These are phyloP conservation scores for Petrolisthes manimaculis DNA, from an alignment of 2,888 invertebrate species.

Conservation along the genomic window DNA sequence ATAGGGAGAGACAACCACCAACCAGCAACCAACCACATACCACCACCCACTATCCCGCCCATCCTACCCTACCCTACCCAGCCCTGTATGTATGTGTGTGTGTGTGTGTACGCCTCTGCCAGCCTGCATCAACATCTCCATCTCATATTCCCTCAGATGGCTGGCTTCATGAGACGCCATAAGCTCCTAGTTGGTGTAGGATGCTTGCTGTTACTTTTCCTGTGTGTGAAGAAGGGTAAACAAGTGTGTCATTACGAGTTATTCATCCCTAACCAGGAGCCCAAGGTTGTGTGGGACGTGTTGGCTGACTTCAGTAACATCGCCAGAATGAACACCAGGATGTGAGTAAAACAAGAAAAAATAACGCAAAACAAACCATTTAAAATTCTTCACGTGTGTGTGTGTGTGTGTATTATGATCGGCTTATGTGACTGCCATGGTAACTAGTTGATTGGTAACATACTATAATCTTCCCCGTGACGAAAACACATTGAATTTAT, in stretches of 20 bases:
- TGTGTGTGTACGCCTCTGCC: not conserved
- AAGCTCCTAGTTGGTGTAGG: conserved; percentile 22
- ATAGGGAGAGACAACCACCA: not conserved
- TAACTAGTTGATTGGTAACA: too few species aligned
- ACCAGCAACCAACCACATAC: not conserved
- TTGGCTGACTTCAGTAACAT: conserved; percentile 83
- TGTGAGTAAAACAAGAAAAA: conserved; percentile 73
- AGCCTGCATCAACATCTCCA: conserved; percentile 19
- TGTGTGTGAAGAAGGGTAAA: conserved; percentile 57
- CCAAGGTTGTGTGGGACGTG: conserved; percentile 79
- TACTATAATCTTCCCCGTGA: too few species aligned
- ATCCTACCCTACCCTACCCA: not conserved
- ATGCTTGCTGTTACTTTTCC: conserved; percentile 41
- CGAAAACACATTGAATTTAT: too few species aligned
- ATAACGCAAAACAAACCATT: too few species aligned
- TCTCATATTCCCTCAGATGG: conserved; percentile 21
- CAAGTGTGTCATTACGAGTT: conserved; percentile 69
- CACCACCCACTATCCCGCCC: not conserved
- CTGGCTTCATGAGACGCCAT: conserved; percentile 21
- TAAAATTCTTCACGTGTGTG: too few species aligned
- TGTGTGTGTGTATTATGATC: too few species aligned
- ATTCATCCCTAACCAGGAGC: conserved; percentile 74
- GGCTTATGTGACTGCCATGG: too few species aligned
- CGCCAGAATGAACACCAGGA: conserved; percentile 79
- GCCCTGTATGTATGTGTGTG: too few species aligned